Percentiles rank a stretch among this genome's conserved stretches.
Conservation (phyloP, 2,888 invertebrate species). For the Campopleginae sp. region DNA sequence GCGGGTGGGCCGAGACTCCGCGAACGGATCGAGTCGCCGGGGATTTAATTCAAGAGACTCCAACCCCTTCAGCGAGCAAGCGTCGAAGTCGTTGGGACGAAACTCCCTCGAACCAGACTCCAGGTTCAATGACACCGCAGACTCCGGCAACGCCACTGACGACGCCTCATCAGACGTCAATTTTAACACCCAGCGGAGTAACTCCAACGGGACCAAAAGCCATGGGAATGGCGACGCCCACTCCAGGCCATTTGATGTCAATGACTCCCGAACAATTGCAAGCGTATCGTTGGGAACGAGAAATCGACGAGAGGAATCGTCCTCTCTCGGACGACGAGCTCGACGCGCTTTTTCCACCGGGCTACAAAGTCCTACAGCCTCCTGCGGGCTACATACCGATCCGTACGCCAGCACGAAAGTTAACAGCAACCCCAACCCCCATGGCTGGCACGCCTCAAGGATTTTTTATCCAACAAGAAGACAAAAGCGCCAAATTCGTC, state of each 20-base stretch:
- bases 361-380: slow-evolving; percentile 98
- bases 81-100: slow-evolving; percentile 99
- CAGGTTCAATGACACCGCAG: slow-evolving; percentile 88
- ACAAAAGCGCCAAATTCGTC: slow-evolving; percentile 93
- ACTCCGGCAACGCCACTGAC: slow-evolving; percentile 92
- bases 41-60: slow-evolving; percentile 94
- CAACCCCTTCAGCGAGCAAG: slow-evolving; percentile 97
- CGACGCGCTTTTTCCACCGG: slow-evolving; percentile 98
- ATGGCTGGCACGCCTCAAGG: slow-evolving; percentile 96
- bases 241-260: slow-evolving; percentile 97
- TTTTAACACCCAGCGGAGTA: slow-evolving; percentile 86
- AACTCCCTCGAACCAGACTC: slow-evolving; percentile 93
- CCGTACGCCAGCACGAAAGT: slow-evolving; percentile 98
- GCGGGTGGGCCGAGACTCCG: slow-evolving; percentile 99
- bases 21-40: slow-evolving; percentile 94
- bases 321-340: slow-evolving; percentile 98
- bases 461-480: slow-evolving; percentile 97
- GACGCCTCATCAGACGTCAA: slow-evolving; percentile 90
- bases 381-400: slow-evolving; percentile 98
- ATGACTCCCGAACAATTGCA: slow-evolving; percentile 99
- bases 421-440: slow-evolving; percentile 99
- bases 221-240: slow-evolving; percentile 99
- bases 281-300: slow-evolving; percentile 98
- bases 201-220: slow-evolving; percentile 97
- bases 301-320: slow-evolving; percentile 98